Base-by-base conservation (phyloP, 2,797 vertebrate species). In the Myotis planiceps region DNA sequence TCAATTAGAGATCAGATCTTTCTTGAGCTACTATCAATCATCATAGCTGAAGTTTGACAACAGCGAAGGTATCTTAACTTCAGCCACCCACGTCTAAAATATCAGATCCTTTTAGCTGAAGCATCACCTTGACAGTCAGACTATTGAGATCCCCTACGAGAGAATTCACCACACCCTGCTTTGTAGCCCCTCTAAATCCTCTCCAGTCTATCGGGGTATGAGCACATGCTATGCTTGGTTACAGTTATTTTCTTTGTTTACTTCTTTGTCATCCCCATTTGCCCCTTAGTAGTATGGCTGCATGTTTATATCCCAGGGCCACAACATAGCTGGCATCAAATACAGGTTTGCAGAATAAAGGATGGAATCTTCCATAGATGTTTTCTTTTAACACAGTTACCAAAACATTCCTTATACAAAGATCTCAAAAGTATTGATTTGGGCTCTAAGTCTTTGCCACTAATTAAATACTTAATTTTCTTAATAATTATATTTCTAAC, bases 391-490 rank as follows among this genome's bases (percentile, higher is more conserved):
- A 51, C 76, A 66, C 1, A 90, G 25, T 32, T 81, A 45, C 9
- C 25, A 37, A 79, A 91, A 34, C 9, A n/a, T n/a, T 63, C 21
- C 34, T 47, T 27, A 13, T 29, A 49, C 7, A 71, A 75, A 87
- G 1, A 85, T 37, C 72, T 25, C 51, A 23, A 84, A 93, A 68
- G 37, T 27, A 60, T 53, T 88, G 39, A 60, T 23, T 55, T 72
- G 9, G 9, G 13, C 4, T 74, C 45, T 60, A 84, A 74, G 51
- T 18, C 25, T 93, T 69, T 68, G 32, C 25, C 25, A 69, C 49
- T 69, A 60, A 79, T 84, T 74, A 80, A 92, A 85, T 1, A 80
- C 39, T 60, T 90, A n/a, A 15, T 76, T 88, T 79, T 60, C 87
- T 84, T 18, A 81, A 37, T 39, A 72, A 74, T 66, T 60, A 23